Percentiles rank a stretch among this genome's conserved stretches.
These are phyloP conservation scores for Aleadryas rufinucha DNA, from an alignment of 2,113 vertebrate genomes.

Conservation along the genomic window DNA sequence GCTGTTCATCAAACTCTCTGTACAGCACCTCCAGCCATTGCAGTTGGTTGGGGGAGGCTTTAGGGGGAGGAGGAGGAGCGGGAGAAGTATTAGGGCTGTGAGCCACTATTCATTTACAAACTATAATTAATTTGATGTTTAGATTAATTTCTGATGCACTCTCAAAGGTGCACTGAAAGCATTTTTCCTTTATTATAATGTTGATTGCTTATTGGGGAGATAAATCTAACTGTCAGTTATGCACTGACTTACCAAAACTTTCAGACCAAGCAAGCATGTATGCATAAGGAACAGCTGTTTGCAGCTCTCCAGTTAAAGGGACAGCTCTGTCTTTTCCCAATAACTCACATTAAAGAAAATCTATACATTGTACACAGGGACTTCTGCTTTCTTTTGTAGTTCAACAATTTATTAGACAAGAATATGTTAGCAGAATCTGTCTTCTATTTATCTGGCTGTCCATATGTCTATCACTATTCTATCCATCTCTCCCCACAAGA, in stretches of 20 bases:
- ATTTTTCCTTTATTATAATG: slow-evolving; percentile 77
- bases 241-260: slow-evolving; percentile 74
- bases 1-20: not conserved
- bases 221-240: slow-evolving; percentile 77
- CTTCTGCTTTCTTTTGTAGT: not conserved
- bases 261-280: slow-evolving; percentile 68
- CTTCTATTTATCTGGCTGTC: not conserved
- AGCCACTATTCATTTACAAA: slow-evolving; percentile 74
- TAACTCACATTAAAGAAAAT: slow-evolving; percentile 24
- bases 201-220: slow-evolving; percentile 77
- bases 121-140: slow-evolving; percentile 79
- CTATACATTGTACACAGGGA: not conserved
- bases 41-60: slow-evolving; percentile 47
- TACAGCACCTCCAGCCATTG: slow-evolving; percentile 5
- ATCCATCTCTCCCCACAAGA: not conserved
- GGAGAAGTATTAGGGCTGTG: slow-evolving; percentile 66
- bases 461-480: not conserved
- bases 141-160: slow-evolving; percentile 78
- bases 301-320: slow-evolving; percentile 47
- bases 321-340: slow-evolving; percentile 20
- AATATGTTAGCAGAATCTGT: not conserved
- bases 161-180: slow-evolving; percentile 76
- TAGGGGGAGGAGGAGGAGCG: slow-evolving; percentile 24
- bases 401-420: slow-evolving; percentile 16
- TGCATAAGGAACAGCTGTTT: slow-evolving; percentile 62